A percentile compares a stretch with the other conserved stretches of the same genome.
Evolutionary conservation across 53 echinoderm and acorn worm species (phyloP).

Genomic region (Hippasteria phrygiana): DNA sequence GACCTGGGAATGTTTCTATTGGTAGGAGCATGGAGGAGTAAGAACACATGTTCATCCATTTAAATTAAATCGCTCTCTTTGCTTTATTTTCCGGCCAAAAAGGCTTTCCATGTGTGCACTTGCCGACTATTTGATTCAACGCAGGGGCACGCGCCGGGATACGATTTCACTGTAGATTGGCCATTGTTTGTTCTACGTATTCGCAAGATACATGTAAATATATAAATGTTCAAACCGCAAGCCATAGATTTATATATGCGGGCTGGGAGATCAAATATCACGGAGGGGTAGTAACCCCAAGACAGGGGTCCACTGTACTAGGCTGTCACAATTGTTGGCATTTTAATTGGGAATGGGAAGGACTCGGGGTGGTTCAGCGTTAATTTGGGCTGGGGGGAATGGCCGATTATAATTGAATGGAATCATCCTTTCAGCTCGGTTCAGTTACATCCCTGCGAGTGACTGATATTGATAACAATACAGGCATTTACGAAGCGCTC

Average conservation of each 20-base stretch:
- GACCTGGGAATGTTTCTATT: neutral
- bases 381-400: too few species aligned
- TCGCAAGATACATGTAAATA: neutral
- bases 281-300: neutral
- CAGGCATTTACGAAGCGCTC: too few species aligned
- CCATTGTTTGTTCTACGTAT: neutral
- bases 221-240: neutral
- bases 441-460: too few species aligned
- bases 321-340: neutral
- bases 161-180: slow-evolving; percentile 10
- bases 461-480: too few species aligned
- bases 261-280: slow-evolving; percentile 3
- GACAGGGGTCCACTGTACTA: neutral
- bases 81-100: neutral
- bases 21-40: too few species aligned
- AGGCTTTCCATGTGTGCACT: neutral
- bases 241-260: neutral
- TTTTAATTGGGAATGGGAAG: neutral
- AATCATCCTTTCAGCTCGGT: too few species aligned
- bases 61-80: neutral
- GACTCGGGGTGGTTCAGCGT: neutral
- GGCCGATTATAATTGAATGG: too few species aligned
- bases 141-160: neutral
- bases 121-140: neutral
- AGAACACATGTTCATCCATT: neutral